These are phyloP conservation scores for Drosophila pullipes DNA, from an alignment of 2,888 invertebrate genomes.

Conservation along the genomic window DNA sequence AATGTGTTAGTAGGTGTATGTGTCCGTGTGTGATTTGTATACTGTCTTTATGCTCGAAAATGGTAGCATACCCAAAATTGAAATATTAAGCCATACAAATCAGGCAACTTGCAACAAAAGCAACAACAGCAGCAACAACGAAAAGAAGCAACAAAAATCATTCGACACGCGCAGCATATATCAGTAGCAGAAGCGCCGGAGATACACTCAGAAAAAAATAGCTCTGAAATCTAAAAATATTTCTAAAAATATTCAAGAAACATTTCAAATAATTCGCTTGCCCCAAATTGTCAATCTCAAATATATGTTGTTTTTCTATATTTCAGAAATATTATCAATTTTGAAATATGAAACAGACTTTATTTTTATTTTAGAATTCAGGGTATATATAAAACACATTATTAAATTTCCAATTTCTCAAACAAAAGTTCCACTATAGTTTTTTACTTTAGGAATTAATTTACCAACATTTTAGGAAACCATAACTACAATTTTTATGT, in stretches of 20 bases:
- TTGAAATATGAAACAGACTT: background rate
- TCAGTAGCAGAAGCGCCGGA: constrained; percentile 22
- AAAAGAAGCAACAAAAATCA: constrained; percentile 32
- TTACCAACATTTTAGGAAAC: background rate
- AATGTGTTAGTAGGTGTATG: constrained; percentile 5
- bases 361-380: background rate
- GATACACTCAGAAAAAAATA: background rate
- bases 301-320: background rate
- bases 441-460: background rate
- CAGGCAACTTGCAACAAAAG: constrained; percentile 54
- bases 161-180: constrained; percentile 70
- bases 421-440: rapidly evolving
- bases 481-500: background rate
- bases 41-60: constrained; percentile 1
- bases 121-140: constrained; percentile 18
- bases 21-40: constrained; percentile 3
- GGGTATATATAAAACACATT: background rate
- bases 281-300: background rate
- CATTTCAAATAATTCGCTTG: background rate
- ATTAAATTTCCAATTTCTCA: background rate
- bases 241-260: background rate
- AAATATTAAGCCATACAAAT: constrained; percentile 77
- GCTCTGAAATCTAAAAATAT: background rate
- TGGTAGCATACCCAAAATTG: constrained; percentile 53
- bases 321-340: background rate